Base-by-base conservation (phyloP, 2,888 invertebrate species). In the Drosophila quinaria region DNA sequence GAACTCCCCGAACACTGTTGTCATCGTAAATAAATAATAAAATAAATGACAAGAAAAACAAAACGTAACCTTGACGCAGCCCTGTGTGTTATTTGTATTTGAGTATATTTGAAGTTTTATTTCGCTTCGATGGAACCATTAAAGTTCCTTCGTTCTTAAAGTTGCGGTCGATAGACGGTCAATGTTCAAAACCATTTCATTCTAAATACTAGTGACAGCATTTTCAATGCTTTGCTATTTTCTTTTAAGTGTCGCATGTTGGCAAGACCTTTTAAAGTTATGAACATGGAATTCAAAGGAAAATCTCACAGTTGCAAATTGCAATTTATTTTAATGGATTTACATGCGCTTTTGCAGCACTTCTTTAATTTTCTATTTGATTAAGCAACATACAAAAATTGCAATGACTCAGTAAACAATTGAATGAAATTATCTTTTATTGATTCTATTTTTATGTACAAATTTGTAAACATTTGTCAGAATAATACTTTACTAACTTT, bases 21-120 rank as follows among this genome's bases (percentile, higher is more conserved):
- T 72, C 86, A 68, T 77, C 81, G 78, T 80, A 77, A 80, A 80
- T 70, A 74, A 68, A 68, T 62, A 77, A 81, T 77, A 68, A 80
- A 86, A 55, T 49, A 54, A 64, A 76, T 46, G 56, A 69, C 61
- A 58, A 62, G 41, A 42, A 50, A 35, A 54, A 49, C 46, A 56
- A 55, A 51, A 15, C 22, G 15, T 33, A 3, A 19, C 19, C 64
- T 33, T 52, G 37, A 42, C 31, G 47, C 29, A 44, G 50, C 19
- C 29, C 61, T 37, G 42, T 35, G 50, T 47, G 56, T 35, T 59
- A 41, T 37, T 35, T 59, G 35, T 37, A n/a, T 50, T n/a, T 35
- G 4, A 15, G 25, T 29, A 1, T 19, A 37, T 29, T 3, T 31
- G 6, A 70, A 37, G 31, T 50, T 70, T 19, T 10, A 25, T 29